A percentile compares a stretch with the other conserved stretches of the same genome.
These are phyloP conservation scores for Chaetophractus vellerosus DNA, from an alignment of 2,797 vertebrate species.

Conservation along the genomic window DNA sequence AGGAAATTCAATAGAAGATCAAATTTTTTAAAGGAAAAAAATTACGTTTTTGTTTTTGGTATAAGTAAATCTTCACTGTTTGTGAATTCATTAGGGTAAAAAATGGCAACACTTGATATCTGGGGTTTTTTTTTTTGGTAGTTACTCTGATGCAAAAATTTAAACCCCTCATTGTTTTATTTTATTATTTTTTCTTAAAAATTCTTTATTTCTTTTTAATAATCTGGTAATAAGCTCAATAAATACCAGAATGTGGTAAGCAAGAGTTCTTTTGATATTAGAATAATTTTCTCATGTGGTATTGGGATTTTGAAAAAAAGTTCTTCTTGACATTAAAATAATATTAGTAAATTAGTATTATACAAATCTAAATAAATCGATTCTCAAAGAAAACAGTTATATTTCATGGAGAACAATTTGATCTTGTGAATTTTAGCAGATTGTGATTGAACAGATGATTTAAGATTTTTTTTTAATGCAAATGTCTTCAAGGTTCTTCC, in stretches of 20 bases:
- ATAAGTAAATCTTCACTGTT: background rate
- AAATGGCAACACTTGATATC: background rate
- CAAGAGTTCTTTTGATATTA: background rate
- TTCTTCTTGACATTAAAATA: background rate
- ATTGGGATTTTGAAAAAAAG: background rate
- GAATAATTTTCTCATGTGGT: background rate
- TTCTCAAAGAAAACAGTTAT: background rate
- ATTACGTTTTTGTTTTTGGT: background rate
- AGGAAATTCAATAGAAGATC: background rate
- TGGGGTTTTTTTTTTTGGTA: background rate
- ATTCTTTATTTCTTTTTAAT: conserved; percentile 16
- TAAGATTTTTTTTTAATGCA: background rate
- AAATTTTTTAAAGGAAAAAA: conserved; percentile 31
- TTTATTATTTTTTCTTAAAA: background rate
- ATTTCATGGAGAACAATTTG: background rate
- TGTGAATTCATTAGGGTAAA: background rate
- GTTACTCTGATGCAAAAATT: background rate
- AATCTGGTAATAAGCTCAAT: background rate
- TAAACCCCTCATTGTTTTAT: background rate
- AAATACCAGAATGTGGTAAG: background rate
- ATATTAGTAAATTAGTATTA: background rate
- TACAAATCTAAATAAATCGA: background rate
- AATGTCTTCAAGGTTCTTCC: background rate
- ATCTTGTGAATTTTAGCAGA: conserved; percentile 4
- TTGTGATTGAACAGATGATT: background rate